phyloP scores from a whole-genome alignment of 1,140 invertebrate genomes.

The Coboldia fuscipes region DNA sequence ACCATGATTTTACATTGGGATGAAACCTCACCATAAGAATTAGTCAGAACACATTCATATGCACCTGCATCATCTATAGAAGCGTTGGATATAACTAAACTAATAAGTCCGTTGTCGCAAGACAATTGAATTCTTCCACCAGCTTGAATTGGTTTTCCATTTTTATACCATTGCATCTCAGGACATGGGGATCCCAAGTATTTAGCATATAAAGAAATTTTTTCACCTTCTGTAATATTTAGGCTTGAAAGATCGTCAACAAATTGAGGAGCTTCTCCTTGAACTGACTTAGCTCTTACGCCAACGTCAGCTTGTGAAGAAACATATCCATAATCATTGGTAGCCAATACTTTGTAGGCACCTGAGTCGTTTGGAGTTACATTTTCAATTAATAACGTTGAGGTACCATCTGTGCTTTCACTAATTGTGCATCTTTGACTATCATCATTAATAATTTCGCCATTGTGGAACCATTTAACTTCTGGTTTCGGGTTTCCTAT shows the following conservation, averaged over 20 bases:
- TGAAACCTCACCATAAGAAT: not conserved
- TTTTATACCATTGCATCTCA: not conserved
- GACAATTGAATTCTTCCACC: not conserved
- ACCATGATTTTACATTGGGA: not conserved
- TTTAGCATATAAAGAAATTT: not conserved
- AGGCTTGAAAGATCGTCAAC: slow-evolving; percentile 39
- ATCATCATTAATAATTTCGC: slow-evolving; percentile 27
- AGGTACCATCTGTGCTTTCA: slow-evolving; percentile 43
- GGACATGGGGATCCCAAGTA: not conserved
- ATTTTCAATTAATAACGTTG: slow-evolving; percentile 31
- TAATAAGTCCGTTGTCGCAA: not conserved
- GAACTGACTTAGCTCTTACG: slow-evolving; percentile 38
- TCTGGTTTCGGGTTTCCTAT: slow-evolving; percentile 45
- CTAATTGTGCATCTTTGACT: slow-evolving; percentile 32
- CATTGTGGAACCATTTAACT: slow-evolving; percentile 24
- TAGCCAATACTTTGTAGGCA: slow-evolving; percentile 50
- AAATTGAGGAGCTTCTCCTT: slow-evolving; percentile 38
- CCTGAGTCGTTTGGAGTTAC: slow-evolving; percentile 43
- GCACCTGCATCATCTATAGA: not conserved
- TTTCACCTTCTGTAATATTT: slow-evolving; percentile 35
- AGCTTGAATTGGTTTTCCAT: slow-evolving; percentile 28
- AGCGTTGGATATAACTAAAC: not conserved
- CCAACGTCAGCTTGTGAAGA: slow-evolving; percentile 38
- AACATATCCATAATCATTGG: slow-evolving; percentile 37
- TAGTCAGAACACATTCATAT: not conserved